phyloP scores from a whole-genome alignment of 2,113 vertebrate genomes.

The Ceratotherium simum region DNA sequence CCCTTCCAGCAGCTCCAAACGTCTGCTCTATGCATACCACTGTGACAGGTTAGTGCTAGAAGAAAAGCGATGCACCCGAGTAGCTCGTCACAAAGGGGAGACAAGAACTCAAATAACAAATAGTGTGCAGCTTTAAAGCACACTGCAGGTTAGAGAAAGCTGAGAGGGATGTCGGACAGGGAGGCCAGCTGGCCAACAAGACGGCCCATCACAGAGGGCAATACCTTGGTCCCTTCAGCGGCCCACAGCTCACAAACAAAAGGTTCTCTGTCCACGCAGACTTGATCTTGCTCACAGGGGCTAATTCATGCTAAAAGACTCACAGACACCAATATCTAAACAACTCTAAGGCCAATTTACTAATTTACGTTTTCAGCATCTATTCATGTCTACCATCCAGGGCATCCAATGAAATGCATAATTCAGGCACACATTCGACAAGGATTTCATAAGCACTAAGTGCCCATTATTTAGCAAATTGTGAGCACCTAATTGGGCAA shows the following conservation, averaged over 20 bases:
- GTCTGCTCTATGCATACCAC: neutral
- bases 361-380: neutral
- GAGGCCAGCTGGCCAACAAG: neutral
- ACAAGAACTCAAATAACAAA: too few relatives aligned
- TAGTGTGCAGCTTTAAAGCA: neutral
- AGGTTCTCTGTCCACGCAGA: neutral
- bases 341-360: neutral
- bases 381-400: neutral
- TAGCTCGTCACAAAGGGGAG: neutral
- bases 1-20: neutral
- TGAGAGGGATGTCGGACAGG: neutral
- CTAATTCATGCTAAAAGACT: neutral
- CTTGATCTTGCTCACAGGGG: neutral
- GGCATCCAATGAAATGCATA: neutral
- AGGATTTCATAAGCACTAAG: neutral
- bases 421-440: neutral
- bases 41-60: neutral
- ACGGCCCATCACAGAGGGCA: neutral
- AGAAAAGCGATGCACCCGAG: accelerated
- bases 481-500: neutral
- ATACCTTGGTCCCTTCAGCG: too few relatives aligned
- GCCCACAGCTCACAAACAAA: neutral
- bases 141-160: neutral
- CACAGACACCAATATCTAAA: neutral
- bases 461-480: neutral